These are phyloP conservation scores for Alfaro cultratus DNA, from an alignment of 2,797 vertebrate genomes.

Conservation along the genomic window DNA sequence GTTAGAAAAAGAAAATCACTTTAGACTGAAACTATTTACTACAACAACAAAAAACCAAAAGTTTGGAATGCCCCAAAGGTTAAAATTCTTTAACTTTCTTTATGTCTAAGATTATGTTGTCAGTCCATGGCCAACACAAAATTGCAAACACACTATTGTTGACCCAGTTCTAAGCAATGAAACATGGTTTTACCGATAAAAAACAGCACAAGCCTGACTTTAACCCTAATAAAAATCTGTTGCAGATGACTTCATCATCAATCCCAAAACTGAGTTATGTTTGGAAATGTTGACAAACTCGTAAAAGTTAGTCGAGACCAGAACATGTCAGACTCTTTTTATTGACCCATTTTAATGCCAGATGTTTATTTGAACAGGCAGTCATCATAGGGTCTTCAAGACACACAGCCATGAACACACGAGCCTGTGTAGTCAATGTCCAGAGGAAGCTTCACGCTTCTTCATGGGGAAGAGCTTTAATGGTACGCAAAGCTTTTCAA, in stretches of 20 bases:
- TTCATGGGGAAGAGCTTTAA: conserved; percentile 75
- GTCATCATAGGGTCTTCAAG: conserved; percentile 13
- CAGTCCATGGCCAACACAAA: conserved; percentile 3
- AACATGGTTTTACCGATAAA: conserved; percentile 1
- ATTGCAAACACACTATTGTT: conserved; percentile 15
- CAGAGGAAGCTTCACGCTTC: conserved; percentile 53
- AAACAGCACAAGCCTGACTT: conserved; percentile 37
- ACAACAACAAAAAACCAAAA: background rate
- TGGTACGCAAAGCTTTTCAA: conserved; percentile 68
- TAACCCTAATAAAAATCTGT: conserved; percentile 55
- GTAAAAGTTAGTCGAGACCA: conserved; percentile 55
- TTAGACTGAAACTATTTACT: background rate
- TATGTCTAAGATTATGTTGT: background rate
- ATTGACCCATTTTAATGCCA: conserved; percentile 47
- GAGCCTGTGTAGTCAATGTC: conserved; percentile 11
- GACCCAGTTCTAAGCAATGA: conserved; percentile 11
- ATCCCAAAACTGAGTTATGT: conserved; percentile 57
- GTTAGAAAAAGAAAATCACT: background rate
- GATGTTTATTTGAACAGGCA: conserved; percentile 38
- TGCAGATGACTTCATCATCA: conserved; percentile 51
- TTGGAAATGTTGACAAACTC: conserved; percentile 32
- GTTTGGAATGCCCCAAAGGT: conserved; percentile 2
- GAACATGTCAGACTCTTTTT: conserved; percentile 50
- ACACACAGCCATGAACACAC: conserved; percentile 8
- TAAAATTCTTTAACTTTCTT: conserved; percentile 1